Evolutionary conservation across 2,888 invertebrate genomes (phyloP).

Genomic region (Hipparchia sbordonii): DNA sequence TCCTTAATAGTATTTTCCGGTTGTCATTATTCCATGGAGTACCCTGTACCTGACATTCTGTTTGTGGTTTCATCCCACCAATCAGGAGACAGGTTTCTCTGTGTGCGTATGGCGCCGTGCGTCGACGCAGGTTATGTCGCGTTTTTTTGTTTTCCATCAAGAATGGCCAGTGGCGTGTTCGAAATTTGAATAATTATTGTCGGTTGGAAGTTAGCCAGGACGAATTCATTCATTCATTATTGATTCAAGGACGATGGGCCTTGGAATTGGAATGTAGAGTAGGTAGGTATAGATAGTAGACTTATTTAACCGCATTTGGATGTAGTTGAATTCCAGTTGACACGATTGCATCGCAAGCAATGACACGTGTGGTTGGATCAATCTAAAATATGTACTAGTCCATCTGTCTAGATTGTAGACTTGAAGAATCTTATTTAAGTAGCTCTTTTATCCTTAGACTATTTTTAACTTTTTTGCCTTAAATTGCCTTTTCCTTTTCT

Average conservation of each 20-base stretch:
- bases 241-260: slow-evolving; percentile 21
- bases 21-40: slow-evolving; percentile 11
- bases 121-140: slow-evolving; percentile 41
- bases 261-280: background rate
- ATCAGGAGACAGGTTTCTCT: slow-evolving; percentile 3
- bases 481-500: too few species aligned
- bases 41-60: background rate
- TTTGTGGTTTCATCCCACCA: slow-evolving; percentile 19
- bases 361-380: too few species aligned
- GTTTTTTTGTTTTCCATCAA: slow-evolving; percentile 39
- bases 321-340: too few species aligned
- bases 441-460: too few species aligned
- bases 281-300: too few species aligned
- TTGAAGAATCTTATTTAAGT: too few species aligned
- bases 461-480: too few species aligned
- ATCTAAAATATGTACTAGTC: too few species aligned
- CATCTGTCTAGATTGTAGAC: too few species aligned
- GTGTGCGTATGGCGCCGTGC: slow-evolving; percentile 43
- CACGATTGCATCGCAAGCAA: too few species aligned
- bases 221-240: slow-evolving; percentile 22
- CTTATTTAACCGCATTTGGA: too few species aligned
- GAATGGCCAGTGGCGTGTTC: slow-evolving; percentile 34
- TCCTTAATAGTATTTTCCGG: slow-evolving; percentile 13
- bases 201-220: slow-evolving; percentile 22
- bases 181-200: slow-evolving; percentile 28